Conservation (phyloP, 2,113 vertebrate species). For the Capreolus pygargus region DNA sequence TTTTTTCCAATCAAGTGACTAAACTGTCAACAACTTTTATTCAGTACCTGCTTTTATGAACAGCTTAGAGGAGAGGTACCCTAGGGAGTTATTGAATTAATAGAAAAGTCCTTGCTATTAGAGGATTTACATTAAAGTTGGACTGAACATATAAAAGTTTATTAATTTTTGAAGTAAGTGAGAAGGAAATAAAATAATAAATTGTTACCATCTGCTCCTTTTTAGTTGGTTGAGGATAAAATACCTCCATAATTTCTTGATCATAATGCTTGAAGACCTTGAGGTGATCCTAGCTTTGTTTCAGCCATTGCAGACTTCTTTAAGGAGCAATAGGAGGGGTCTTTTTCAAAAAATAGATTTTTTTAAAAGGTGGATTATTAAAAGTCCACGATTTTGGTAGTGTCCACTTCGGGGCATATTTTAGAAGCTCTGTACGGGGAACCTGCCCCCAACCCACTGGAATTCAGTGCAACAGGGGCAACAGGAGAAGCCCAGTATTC, state of each 20-base stretch:
- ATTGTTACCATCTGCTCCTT: background rate
- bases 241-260: background rate
- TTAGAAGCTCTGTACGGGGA: background rate
- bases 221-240: background rate
- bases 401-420: background rate
- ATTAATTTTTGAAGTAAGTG: conserved; percentile 25
- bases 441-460: accelerated
- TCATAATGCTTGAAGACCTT: background rate
- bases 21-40: conserved; percentile 38
- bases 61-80: background rate
- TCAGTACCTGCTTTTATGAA: background rate
- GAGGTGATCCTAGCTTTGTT: background rate
- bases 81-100: background rate
- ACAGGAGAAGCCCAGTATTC: background rate
- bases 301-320: background rate
- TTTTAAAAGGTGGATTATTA: background rate
- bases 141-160: background rate
- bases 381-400: background rate
- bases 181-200: conserved; percentile 36
- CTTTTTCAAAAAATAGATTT: background rate
- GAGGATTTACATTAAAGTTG: conserved; percentile 2
- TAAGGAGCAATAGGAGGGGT: background rate
- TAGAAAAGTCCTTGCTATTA: background rate
- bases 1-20: background rate
- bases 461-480: background rate